Conservation (phyloP, 2,797 vertebrate species). For the Mallotus villosus region DNA sequence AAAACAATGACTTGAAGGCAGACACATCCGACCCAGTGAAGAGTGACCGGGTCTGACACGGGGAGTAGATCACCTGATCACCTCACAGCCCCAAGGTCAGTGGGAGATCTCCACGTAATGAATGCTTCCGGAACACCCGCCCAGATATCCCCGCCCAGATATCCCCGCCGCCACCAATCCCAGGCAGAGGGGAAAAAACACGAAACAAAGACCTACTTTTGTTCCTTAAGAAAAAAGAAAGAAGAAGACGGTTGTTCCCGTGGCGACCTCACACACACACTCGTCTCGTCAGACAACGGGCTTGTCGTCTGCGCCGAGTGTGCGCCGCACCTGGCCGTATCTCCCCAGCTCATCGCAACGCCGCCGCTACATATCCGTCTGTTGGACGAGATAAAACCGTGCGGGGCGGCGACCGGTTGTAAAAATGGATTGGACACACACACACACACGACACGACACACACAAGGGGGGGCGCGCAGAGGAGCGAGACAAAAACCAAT, state of each 20-base stretch:
- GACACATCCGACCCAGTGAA: slow-evolving; percentile 23
- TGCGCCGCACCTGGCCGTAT: slow-evolving; percentile 4
- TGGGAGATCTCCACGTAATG: neutral
- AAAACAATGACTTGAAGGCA: slow-evolving; percentile 42
- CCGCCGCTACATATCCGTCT: slow-evolving; percentile 15
- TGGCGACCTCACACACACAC: slow-evolving; percentile 21
- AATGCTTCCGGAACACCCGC: neutral
- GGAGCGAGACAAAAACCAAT: slow-evolving; percentile 2
- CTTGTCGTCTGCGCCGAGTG: slow-evolving; percentile 13
- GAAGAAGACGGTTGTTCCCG: slow-evolving; percentile 4
- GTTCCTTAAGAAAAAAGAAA: neutral
- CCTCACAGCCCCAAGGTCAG: neutral
- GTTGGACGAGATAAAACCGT: slow-evolving; percentile 20
- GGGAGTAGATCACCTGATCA: neutral
- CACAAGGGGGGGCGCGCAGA: neutral
- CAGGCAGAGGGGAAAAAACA: too few species aligned
- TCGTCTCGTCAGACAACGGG: slow-evolving; percentile 16
- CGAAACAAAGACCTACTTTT: neutral
- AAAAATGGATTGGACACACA: slow-evolving; percentile 4
- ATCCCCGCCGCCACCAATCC: too few species aligned
- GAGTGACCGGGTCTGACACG: neutral
- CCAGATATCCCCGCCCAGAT: too few species aligned
- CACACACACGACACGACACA: too few species aligned
- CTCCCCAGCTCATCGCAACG: neutral
- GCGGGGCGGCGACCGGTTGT: slow-evolving; percentile 16